Evolutionary conservation across 2,888 invertebrate genomes (phyloP).

Genomic region (Drosophila rellima): DNA sequence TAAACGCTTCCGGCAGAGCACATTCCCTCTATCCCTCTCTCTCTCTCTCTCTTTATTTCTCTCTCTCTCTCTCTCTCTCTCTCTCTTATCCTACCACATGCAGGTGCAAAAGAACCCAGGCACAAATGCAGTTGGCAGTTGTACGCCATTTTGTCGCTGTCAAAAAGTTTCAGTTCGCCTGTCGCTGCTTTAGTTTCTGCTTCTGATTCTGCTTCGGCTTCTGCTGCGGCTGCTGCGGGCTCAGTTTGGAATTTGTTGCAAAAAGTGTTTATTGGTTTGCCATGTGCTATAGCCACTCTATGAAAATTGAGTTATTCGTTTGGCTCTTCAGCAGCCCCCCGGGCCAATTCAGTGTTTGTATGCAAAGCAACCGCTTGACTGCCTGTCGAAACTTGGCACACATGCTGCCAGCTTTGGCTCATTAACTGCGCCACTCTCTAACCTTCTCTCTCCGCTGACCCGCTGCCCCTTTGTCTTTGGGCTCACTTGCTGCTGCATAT

Average conservation of each 20-base stretch:
- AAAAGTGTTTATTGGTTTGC: slow-evolving; percentile 81
- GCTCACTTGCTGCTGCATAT: slow-evolving; percentile 65
- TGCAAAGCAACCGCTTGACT: slow-evolving; percentile 58
- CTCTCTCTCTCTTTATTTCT: neutral
- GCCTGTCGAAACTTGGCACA: slow-evolving; percentile 72
- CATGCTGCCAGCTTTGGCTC: slow-evolving; percentile 73
- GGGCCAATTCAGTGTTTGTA: slow-evolving; percentile 46
- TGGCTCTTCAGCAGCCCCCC: slow-evolving; percentile 36
- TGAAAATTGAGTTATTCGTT: slow-evolving; percentile 77
- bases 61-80: neutral
- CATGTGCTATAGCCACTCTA: slow-evolving; percentile 64
- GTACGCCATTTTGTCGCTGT: slow-evolving; percentile 77
- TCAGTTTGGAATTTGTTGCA: slow-evolving; percentile 73
- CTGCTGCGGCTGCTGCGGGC: slow-evolving; percentile 40
- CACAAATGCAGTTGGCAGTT: slow-evolving; percentile 72
- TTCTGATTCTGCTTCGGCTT: slow-evolving; percentile 11
- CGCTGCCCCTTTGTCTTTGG: slow-evolving; percentile 5
- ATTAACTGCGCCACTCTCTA: slow-evolving; percentile 65
- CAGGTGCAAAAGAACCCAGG: slow-evolving; percentile 35
- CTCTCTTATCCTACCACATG: slow-evolving; percentile 17
- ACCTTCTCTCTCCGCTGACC: neutral
- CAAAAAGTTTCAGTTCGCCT: slow-evolving; percentile 69
- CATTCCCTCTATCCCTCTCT: no score
- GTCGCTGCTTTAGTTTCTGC: slow-evolving; percentile 35
- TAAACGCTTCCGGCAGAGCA: slow-evolving; percentile 55